Evolutionary conservation across 1,140 invertebrate genomes (phyloP).

Genomic region (Rhynchophorus ferrugineus): DNA sequence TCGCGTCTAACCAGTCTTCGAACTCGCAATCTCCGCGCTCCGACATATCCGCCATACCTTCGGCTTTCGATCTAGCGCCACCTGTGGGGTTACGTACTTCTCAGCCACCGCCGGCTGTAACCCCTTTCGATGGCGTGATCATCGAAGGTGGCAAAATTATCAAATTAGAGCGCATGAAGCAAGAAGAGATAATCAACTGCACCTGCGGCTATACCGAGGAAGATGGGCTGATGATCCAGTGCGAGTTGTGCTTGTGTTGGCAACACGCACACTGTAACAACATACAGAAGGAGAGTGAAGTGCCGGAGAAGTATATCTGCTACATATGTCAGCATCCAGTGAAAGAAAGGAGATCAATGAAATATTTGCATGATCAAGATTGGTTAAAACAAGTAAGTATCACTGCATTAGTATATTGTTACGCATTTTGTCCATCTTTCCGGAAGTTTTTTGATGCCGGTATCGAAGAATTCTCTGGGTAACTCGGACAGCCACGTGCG

Average conservation of each 20-base stretch:
- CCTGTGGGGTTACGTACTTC: slow-evolving; percentile 5
- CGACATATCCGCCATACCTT: slow-evolving; percentile 17
- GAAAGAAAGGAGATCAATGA: slow-evolving; percentile 58
- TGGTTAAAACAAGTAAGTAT: slow-evolving; percentile 61
- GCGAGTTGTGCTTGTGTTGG: slow-evolving; percentile 90
- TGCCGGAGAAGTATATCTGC: slow-evolving; percentile 87
- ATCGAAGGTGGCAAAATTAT: slow-evolving; percentile 54
- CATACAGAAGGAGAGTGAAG: slow-evolving; percentile 69
- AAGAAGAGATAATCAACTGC: slow-evolving; percentile 43
- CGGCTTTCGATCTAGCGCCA: slow-evolving; percentile 16
- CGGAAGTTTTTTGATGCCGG: too few species aligned
- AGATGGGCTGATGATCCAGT: slow-evolving; percentile 91
- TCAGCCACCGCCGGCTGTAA: slow-evolving; percentile 1
- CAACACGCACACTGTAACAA: slow-evolving; percentile 86
- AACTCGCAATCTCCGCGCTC: background rate
- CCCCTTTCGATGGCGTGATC: slow-evolving; percentile 35
- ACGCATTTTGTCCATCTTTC: too few species aligned
- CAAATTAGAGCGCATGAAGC: slow-evolving; percentile 58
- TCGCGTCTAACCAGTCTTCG: slow-evolving; percentile 26
- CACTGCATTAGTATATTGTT: too few species aligned
- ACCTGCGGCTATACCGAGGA: slow-evolving; percentile 64
- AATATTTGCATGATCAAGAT: slow-evolving; percentile 77
- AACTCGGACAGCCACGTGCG: too few species aligned
- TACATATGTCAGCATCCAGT: slow-evolving; percentile 75
- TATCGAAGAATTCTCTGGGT: too few species aligned